Conservation (phyloP, 2,113 vertebrate species). For the Trogon melanurus region DNA sequence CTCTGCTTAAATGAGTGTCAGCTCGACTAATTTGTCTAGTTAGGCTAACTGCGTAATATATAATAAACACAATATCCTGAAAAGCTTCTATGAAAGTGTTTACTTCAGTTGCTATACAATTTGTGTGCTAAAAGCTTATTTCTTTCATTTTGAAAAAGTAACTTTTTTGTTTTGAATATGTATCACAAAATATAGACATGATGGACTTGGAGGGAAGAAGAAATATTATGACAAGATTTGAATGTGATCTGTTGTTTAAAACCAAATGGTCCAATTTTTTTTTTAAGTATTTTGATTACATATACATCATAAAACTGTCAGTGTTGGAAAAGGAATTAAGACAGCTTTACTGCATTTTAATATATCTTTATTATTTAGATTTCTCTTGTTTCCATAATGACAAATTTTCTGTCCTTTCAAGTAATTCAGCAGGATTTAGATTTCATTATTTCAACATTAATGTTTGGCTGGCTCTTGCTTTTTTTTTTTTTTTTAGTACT, state of each 20-base stretch:
- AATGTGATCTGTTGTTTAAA: constrained; percentile 27
- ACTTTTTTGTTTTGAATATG: background rate
- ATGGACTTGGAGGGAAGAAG: background rate
- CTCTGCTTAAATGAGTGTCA: constrained; percentile 16
- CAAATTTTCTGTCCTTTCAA: background rate
- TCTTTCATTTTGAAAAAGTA: constrained; percentile 15
- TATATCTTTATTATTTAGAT: constrained; percentile 49
- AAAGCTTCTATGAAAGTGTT: background rate
- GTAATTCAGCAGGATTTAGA: constrained; percentile 22
- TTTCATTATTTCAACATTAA: background rate
- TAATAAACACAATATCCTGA: background rate
- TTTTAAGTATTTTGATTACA: constrained; percentile 15
- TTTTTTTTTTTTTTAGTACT: background rate
- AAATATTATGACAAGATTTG: constrained; percentile 9
- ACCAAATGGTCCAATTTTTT: background rate
- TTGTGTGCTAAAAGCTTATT: constrained; percentile 21
- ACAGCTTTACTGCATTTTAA: constrained; percentile 36
- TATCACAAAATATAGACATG: background rate
- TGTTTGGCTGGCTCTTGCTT: background rate
- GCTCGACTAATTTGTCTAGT: constrained; percentile 32
- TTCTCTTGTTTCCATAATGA: constrained; percentile 10
- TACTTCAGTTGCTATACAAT: background rate
- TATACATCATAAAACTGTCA: constrained; percentile 40
- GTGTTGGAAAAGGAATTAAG: constrained; percentile 10
- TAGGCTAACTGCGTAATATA: background rate